Percentiles rank a stretch among this genome's conserved stretches.
Conservation (phyloP, 1,140 invertebrate species). For the Bombus waltoni region DNA sequence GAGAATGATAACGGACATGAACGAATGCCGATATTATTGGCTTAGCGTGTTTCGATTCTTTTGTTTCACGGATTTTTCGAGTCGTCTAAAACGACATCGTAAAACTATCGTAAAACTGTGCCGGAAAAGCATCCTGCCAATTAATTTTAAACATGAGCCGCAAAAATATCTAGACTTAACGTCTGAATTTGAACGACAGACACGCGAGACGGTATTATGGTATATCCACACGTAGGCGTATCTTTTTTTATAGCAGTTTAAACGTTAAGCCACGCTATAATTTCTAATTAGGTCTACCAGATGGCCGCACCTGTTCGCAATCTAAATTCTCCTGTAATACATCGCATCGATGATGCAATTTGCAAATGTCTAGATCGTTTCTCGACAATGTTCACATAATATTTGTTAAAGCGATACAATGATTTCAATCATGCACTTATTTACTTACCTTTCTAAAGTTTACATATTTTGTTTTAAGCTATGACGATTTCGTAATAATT, state of each 20-base stretch:
- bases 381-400: neutral
- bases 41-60: too few species aligned
- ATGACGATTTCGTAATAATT: too few species aligned
- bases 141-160: conserved; percentile 29
- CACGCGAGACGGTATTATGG: neutral
- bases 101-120: neutral
- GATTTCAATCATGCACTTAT: neutral
- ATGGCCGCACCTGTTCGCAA: neutral
- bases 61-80: neutral
- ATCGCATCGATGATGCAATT: neutral
- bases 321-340: conserved; percentile 17
- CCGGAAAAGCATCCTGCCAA: neutral
- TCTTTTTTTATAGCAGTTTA: conserved; percentile 13
- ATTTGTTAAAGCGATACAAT: neutral
- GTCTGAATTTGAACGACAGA: neutral
- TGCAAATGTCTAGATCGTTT: neutral
- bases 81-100: neutral
- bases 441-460: neutral
- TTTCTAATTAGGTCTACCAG: conserved; percentile 60
- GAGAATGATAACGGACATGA: too few species aligned
- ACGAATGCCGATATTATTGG: too few species aligned
- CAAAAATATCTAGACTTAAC: conserved; percentile 14
- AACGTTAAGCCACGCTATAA: conserved; percentile 59
- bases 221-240: neutral
- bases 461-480: neutral